Base-by-base conservation (phyloP, 2,888 invertebrate species). In the Drosophila austrosaltans region DNA sequence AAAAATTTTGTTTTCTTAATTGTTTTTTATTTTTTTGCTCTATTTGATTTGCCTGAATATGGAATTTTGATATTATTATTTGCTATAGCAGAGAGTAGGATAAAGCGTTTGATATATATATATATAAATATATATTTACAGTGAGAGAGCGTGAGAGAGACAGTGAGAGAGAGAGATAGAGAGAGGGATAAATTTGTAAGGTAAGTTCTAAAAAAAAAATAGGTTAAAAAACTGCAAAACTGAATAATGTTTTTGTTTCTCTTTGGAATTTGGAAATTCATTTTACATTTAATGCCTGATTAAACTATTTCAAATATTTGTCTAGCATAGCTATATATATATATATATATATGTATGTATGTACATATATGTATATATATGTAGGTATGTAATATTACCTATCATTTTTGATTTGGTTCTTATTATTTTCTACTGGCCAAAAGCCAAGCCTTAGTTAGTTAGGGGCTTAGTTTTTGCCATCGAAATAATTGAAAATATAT, bases 51-150 rank as follows among this genome's bases (percentile, higher is more conserved):
- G 57, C 12, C 57, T 72, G 48, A 8, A 66, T 32, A 32, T 67
- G 39, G 22, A 32, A 30, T 60, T 69, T 69, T 44, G 60, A 48
- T 57, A 22, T 32, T 2, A 30, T 72, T 60, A 60, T 61, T 48
- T 48, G 22, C 44, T 48, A 48, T 72, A 72, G 72, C 72, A 73
- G 67, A 72, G 57, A 72, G 53, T 73, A 66, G 58, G 58, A 73
- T 72, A 72, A 72, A 72, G 72, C 72, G 67, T 72, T 68, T 28
- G 53, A 56, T 70, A 65, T 61, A 25, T 53, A 42, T 59, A 60
- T 44, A 60, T 22, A 42, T 32, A 53, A 69, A 63, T 56, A 16
- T 56, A 42, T 36, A 36, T 36, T 8, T 36, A 36, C 36, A 36
- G 36, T 36, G 54, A 63, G 66, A 68, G 53, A 67, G 72, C 25